Evolutionary conservation across 2,888 invertebrate species (phyloP).

Genomic region (Pyrrhia umbra): DNA sequence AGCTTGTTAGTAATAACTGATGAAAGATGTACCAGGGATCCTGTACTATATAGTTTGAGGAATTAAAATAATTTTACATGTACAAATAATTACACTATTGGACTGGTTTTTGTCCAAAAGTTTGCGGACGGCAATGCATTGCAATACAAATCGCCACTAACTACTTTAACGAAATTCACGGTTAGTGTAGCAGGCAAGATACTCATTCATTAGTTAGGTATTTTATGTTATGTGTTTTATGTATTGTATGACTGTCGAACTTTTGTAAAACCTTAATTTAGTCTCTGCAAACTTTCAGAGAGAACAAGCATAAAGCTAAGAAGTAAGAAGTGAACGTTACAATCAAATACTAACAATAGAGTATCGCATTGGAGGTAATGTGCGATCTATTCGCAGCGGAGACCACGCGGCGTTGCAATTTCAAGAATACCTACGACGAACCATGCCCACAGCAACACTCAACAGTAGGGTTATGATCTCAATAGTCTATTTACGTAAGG

Average conservation of each 20-base stretch:
- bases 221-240: not conserved
- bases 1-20: no score
- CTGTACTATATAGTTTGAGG: no score
- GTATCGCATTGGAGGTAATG: slow-evolving; percentile 6
- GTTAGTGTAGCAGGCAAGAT: not conserved
- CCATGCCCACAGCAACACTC: slow-evolving; percentile 42
- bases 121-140: not conserved
- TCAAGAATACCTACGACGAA: slow-evolving; percentile 50
- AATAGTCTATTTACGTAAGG: slow-evolving; percentile 52
- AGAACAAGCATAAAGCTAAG: not conserved
- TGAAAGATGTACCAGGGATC: no score
- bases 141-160: not conserved
- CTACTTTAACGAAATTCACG: not conserved
- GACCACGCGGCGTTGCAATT: slow-evolving; percentile 33
- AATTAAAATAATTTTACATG: no score
- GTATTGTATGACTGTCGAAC: not conserved
- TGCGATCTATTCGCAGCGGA: slow-evolving; percentile 24
- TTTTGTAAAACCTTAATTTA: slow-evolving; percentile 2
- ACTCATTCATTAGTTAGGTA: not conserved
- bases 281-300: not conserved
- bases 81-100: not conserved
- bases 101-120: not conserved
- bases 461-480: slow-evolving; percentile 56
- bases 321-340: not conserved
- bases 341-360: not conserved